Base-by-base conservation (phyloP, 2,113 vertebrate species). In the Saccopteryx leptura region DNA sequence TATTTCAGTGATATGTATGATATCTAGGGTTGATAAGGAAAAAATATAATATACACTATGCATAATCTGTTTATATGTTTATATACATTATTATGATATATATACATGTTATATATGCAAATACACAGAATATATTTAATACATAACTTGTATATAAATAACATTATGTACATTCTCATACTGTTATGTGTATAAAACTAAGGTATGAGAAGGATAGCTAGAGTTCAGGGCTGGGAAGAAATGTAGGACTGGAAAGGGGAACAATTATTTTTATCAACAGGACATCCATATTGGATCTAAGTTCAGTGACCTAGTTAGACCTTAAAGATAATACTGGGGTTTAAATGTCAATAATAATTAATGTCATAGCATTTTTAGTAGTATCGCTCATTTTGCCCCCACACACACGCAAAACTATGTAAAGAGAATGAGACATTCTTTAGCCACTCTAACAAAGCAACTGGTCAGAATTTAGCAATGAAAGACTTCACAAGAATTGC, bases 231-330 rank as follows among this genome's bases (percentile, higher is more conserved):
- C 81, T 72, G 28, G 17, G 12, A 19, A n/a, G 66, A 88, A n/a
- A 23, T 0, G 0, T 17, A 28, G 2, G 3, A 0, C 1, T 12
- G 21, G 1, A 48, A 33, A 21, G 2, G 23, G 10, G 17, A 52
- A 2, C 0, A 1, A 1, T 4, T 12, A 0, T 24, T 1, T 8
- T 7, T 4, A 7, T 23, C 13, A 23, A 10, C 2, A 12, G n/a
- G 23, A 12, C 26, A 46, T 84, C 28, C 54, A 4, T 46, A 4
- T 18, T 1, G 7, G 23, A 46, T 26, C 54, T 58, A 7, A 50
- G 48, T 17, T 17, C 84, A 28, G 14, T 0, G 4, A 39, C 14
- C 56, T 9, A 24, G 18, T 24, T 19, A 50, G 8, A 71, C 9
- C 48, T n/a, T 66, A 46, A 46, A 80, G 60, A 26, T 6, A 21